These are phyloP conservation scores for mouse (Mus musculus) DNA, from an alignment of 2,113 vertebrate species.

Conservation along the genomic window DNA sequence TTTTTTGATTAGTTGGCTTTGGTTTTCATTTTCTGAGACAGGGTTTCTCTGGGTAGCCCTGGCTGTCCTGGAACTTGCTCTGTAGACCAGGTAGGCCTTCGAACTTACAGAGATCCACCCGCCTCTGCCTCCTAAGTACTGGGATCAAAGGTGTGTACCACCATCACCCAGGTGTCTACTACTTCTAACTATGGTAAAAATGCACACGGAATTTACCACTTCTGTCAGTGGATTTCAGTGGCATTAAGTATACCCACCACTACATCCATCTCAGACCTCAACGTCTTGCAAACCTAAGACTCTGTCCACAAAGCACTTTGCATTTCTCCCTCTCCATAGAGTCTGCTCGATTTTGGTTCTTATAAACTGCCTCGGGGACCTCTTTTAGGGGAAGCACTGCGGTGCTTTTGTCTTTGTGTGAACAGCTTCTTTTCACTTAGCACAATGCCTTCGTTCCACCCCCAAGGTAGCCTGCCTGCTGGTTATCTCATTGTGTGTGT, in stretches of 20 bases:
- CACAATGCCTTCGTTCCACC: background rate
- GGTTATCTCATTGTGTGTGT: background rate
- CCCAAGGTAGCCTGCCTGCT: background rate
- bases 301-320: background rate
- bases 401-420: background rate
- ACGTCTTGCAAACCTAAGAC: background rate
- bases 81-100: background rate
- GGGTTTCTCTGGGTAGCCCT: background rate
- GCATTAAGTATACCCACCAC: background rate
- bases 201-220: background rate
- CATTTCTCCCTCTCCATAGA: background rate
- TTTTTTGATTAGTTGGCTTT: background rate
- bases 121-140: background rate
- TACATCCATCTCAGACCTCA: background rate
- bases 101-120: background rate
- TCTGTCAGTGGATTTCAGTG: background rate
- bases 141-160: background rate
- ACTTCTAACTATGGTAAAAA: slow-evolving; percentile 43
- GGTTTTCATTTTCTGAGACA: background rate
- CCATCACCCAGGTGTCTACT: background rate
- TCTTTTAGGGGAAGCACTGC: background rate
- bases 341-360: background rate
- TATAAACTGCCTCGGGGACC: background rate
- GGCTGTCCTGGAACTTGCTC: background rate
- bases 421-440: background rate